A percentile compares a stretch with the other conserved stretches of the same genome.
phyloP scores from a whole-genome alignment of 2,797 vertebrate species.

The Zalophus californianus region DNA sequence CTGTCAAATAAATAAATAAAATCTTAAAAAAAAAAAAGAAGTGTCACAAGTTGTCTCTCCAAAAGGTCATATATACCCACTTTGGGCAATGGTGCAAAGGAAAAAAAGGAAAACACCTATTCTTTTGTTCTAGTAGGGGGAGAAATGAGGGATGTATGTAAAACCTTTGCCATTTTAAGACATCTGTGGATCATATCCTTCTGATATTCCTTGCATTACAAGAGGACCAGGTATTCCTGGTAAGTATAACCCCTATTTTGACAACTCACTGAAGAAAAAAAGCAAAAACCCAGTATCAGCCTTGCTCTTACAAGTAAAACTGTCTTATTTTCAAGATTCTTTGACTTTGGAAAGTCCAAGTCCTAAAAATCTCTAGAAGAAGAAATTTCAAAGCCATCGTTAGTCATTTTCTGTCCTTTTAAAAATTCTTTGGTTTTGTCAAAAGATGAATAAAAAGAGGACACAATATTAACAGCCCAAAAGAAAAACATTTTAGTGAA shows the following conservation, averaged over 20 bases:
- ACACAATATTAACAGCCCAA: slow-evolving; percentile 59
- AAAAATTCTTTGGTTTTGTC: slow-evolving; percentile 44
- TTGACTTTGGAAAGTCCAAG: slow-evolving; percentile 37
- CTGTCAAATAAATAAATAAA: too few relatives aligned
- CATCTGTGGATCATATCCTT: neutral
- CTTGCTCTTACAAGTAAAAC: slow-evolving; percentile 24
- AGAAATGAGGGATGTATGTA: neutral
- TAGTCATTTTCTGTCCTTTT: slow-evolving; percentile 40
- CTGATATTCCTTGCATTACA: neutral
- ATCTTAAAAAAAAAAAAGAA: neutral
- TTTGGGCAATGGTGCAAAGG: neutral
- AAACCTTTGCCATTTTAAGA: neutral
- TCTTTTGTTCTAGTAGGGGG: neutral
- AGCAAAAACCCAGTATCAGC: neutral
- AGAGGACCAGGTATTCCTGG: neutral
- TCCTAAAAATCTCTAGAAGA: slow-evolving; percentile 51
- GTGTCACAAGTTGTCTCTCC: neutral
- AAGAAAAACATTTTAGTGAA: slow-evolving; percentile 71
- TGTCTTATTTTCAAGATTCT: slow-evolving; percentile 47
- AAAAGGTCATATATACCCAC: neutral
- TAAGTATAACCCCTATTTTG: slow-evolving; percentile 17
- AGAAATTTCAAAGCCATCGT: slow-evolving; percentile 24
- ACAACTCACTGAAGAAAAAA: neutral
- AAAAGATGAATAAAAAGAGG: slow-evolving; percentile 53
- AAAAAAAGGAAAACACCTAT: neutral